Percentiles rank a stretch among this genome's conserved stretches.
Evolutionary conservation across 2,797 vertebrate species (phyloP).

Genomic region (Acridotheres tristis): DNA sequence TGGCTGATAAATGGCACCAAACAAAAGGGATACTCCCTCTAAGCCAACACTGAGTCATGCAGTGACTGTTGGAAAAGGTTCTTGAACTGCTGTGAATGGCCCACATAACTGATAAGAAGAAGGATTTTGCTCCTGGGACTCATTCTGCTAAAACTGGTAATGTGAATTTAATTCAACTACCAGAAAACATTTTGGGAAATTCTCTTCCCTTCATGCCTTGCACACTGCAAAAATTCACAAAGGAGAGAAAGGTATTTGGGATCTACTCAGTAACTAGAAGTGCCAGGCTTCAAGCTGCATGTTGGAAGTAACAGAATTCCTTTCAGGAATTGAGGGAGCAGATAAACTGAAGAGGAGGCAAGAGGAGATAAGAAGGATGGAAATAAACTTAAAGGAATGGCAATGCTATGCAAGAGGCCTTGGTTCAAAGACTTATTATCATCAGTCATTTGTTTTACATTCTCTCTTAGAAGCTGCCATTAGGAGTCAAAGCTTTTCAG

Average conservation of each 20-base stretch:
- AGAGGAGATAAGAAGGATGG: conserved; percentile 37
- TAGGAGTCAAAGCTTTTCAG: background rate
- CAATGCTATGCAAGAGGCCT: background rate
- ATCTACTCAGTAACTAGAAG: background rate
- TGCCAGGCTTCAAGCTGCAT: background rate
- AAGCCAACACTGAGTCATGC: background rate
- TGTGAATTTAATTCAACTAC: background rate
- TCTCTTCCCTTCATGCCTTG: background rate
- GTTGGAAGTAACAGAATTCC: conserved; percentile 20
- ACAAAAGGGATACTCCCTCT: background rate
- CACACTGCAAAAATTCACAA: background rate
- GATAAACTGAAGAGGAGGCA: background rate
- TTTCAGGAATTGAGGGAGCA: background rate
- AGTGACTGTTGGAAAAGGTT: background rate
- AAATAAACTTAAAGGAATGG: conserved; percentile 26
- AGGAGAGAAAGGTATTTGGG: background rate
- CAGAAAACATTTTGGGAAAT: background rate
- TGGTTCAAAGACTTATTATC: conserved; percentile 34
- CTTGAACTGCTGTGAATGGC: background rate
- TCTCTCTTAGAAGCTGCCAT: background rate
- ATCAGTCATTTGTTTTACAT: background rate
- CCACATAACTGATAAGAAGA: background rate
- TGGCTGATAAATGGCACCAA: background rate
- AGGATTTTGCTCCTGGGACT: background rate
- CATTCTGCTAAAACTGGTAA: background rate